Percentiles rank a stretch among this genome's conserved stretches.
Conservation (phyloP, 1,140 invertebrate genomes). For the Leguminivora glycinivorella region DNA sequence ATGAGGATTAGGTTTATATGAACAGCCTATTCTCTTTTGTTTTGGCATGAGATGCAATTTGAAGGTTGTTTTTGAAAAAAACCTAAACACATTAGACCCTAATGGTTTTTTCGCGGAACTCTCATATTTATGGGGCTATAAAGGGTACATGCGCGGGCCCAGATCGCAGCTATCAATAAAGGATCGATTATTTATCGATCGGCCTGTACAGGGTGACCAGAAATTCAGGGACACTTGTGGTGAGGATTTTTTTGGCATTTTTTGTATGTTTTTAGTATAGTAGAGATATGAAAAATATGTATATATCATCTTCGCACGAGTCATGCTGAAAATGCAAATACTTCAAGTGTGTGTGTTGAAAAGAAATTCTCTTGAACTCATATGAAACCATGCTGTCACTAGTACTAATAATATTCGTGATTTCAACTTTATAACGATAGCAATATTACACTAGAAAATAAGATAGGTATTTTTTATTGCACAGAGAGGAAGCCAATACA, state of each 20-base stretch:
- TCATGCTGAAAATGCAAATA: too few species aligned
- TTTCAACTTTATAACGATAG: too few species aligned
- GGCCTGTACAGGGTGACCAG: not conserved
- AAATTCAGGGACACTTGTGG: not conserved
- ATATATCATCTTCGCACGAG: too few species aligned
- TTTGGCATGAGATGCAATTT: conserved; percentile 4
- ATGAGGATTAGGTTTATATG: too few species aligned
- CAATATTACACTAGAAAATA: too few species aligned
- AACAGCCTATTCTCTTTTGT: too few species aligned
- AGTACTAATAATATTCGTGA: too few species aligned
- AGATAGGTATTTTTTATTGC: too few species aligned
- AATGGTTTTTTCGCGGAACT: conserved; percentile 31
- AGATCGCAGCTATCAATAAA: conserved; percentile 29
- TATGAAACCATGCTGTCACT: too few species aligned
- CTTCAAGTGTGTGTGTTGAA: too few species aligned
- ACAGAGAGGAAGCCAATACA: too few species aligned
- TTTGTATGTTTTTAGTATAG: not conserved
- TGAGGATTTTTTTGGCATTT: not conserved
- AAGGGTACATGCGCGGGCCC: conserved; percentile 15
- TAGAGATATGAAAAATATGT: not conserved
- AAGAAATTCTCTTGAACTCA: too few species aligned
- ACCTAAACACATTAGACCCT: conserved; percentile 30
- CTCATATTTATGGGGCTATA: conserved; percentile 30
- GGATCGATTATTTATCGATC: conserved; percentile 23
- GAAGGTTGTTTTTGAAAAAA: conserved; percentile 13